Evolutionary conservation across 2,113 vertebrate species (phyloP), one percentile per base, ranked within the genome.

Genomic region (Heliornis fulica): DNA sequence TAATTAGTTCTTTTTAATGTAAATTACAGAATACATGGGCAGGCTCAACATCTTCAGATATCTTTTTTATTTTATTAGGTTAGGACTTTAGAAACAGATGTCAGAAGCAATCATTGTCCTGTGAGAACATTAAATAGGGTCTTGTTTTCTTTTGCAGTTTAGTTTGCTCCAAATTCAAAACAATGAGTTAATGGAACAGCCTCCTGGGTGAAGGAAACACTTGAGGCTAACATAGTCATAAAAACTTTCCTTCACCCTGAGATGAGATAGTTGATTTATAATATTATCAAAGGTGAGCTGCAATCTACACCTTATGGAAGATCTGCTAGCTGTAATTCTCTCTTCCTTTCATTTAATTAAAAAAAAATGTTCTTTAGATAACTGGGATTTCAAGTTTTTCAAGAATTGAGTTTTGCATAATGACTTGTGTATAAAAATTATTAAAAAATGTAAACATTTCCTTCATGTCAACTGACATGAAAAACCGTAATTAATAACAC

Each of bases 401-500:
- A 59, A 87, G 48, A 76, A 57, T 20, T 43, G 41, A 78, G 19
- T 61, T 92, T 81, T 66, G 7, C 36, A 34, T 66, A 80, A 34
- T 9, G 18, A 21, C 8, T 69, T 92, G 48, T 83, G 65, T 40
- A 65, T 38, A 68, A 5, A 92, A 86, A 54, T 41, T 74, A n/a
- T 76, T 94, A 61, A 83, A 50, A 83, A 91, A 72, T 21, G 7
- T 38, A 89, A 92, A 76, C 12, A 94, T 90, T 94, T 85, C 20
- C 48, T 36, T 65, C 19, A n/a, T 28, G 9, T 53, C 46, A 53
- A 13, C 34, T 79, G 70, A 87, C 31, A 66, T 53, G 18, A 8
- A 72, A 34, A 32, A 66, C 38, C 23, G 11, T 79, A 83, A 93
- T 93, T 94, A 94, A 87, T 89, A 95, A 84, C 54, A 56, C n/a